These are phyloP conservation scores for Pygocentrus nattereri DNA, from an alignment of 2,797 vertebrate species.

Conservation along the genomic window DNA sequence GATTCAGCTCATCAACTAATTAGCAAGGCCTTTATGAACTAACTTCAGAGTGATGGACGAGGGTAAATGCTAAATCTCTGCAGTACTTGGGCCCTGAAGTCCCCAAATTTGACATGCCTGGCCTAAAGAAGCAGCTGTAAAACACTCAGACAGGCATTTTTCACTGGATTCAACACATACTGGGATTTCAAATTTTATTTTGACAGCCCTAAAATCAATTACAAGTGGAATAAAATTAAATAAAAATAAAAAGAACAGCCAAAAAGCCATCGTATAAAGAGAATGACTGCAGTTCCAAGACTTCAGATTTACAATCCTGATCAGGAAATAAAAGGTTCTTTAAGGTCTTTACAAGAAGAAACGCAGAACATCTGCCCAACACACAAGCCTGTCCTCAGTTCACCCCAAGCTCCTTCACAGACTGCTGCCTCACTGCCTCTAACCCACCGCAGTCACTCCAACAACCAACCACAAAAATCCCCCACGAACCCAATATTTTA, in stretches of 20 bases:
- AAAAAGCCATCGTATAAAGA: neutral
- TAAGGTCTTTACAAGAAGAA: neutral
- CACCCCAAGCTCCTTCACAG: neutral
- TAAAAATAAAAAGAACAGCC: neutral
- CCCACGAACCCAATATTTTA: neutral
- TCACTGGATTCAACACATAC: no score
- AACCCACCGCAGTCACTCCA: neutral
- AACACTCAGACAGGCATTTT: no score
- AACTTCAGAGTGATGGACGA: no score
- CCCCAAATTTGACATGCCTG: no score
- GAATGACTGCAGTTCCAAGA: neutral
- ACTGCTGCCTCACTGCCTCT: neutral
- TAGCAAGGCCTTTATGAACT: no score
- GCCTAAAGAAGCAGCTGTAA: no score
- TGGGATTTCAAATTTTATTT: no score
- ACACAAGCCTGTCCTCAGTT: conserved; percentile 21
- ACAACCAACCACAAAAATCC: neutral
- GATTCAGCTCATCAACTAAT: no score
- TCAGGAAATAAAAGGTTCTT: neutral
- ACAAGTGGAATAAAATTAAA: no score
- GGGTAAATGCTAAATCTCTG: no score
- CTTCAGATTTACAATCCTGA: neutral
- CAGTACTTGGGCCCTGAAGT: no score
- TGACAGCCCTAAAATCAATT: neutral
- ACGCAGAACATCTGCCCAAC: neutral